phyloP scores from a whole-genome alignment of 2,797 vertebrate genomes.

The Propithecus perrieri region DNA sequence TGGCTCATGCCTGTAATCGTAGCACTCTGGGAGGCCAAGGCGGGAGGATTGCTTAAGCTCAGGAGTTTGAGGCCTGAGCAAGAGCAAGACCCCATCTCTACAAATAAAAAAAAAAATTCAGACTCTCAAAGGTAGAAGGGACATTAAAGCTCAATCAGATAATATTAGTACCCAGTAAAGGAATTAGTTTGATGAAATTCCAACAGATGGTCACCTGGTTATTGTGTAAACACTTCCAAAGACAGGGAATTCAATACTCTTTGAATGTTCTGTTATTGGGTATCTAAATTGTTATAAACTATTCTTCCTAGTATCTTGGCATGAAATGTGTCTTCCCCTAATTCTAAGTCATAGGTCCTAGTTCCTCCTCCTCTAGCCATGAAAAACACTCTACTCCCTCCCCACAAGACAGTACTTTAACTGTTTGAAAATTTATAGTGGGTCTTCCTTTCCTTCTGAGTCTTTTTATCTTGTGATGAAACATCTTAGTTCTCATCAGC shows the following conservation, averaged over 20 bases:
- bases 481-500: not conserved
- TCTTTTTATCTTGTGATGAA: not conserved
- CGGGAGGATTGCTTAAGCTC: too few relatives aligned
- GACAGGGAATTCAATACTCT: not conserved
- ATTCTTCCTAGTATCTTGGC: not conserved
- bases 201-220: not conserved
- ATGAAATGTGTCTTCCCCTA: not conserved
- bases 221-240: not conserved
- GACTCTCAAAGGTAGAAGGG: not conserved
- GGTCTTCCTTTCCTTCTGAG: not conserved
- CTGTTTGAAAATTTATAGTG: not conserved
- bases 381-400: not conserved
- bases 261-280: not conserved
- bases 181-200: not conserved
- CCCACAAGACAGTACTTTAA: not conserved
- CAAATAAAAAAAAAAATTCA: too few relatives aligned
- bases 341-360: not conserved
- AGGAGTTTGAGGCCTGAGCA: too few relatives aligned
- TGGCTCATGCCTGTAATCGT: too few relatives aligned
- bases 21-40: too few relatives aligned
- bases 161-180: not conserved
- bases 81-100: too few relatives aligned
- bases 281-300: not conserved
- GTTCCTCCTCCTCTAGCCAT: not conserved
- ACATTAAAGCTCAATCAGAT: not conserved